Evolutionary conservation across 2,113 vertebrate genomes (phyloP).

Genomic region (Ictidomys tridecemlineatus): DNA sequence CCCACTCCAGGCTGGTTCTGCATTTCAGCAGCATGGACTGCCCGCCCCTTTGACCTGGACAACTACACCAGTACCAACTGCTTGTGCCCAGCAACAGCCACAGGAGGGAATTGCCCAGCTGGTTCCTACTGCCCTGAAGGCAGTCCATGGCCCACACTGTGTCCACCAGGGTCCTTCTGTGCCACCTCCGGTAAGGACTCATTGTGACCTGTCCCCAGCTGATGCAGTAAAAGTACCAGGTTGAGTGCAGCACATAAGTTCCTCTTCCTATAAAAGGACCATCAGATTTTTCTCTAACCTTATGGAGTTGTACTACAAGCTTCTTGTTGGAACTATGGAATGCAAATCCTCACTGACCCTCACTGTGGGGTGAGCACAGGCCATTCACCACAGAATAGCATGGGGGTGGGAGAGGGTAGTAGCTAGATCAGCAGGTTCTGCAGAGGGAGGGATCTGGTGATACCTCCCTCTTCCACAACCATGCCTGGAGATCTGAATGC

Average conservation of each 20-base stretch:
- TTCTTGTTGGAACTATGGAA: not conserved
- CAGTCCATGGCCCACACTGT: slow-evolving; percentile 91
- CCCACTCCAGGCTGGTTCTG: slow-evolving; percentile 95
- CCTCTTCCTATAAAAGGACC: not conserved
- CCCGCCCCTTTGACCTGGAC: slow-evolving; percentile 95
- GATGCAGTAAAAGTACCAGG: not conserved
- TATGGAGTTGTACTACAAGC: rapidly evolving
- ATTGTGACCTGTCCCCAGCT: rapidly evolving
- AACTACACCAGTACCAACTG: slow-evolving; percentile 97
- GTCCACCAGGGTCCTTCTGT: slow-evolving; percentile 92
- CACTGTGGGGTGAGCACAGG: not conserved
- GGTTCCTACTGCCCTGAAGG: slow-evolving; percentile 94
- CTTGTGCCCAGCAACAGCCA: slow-evolving; percentile 95
- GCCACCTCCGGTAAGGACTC: slow-evolving; percentile 89
- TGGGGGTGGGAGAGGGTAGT: no score
- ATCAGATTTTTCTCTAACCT: not conserved
- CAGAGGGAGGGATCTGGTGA: not conserved
- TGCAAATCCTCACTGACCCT: no score
- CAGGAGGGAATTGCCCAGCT: slow-evolving; percentile 92
- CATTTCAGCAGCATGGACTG: slow-evolving; percentile 94
- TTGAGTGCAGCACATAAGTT: rapidly evolving
- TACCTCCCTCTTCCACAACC: not conserved
- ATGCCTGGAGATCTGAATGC: no score
- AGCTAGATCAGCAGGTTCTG: not conserved
- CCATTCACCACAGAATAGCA: not conserved